Evolutionary conservation across 1,140 invertebrate genomes (phyloP).

Genomic region (Aradophagus sp.): DNA sequence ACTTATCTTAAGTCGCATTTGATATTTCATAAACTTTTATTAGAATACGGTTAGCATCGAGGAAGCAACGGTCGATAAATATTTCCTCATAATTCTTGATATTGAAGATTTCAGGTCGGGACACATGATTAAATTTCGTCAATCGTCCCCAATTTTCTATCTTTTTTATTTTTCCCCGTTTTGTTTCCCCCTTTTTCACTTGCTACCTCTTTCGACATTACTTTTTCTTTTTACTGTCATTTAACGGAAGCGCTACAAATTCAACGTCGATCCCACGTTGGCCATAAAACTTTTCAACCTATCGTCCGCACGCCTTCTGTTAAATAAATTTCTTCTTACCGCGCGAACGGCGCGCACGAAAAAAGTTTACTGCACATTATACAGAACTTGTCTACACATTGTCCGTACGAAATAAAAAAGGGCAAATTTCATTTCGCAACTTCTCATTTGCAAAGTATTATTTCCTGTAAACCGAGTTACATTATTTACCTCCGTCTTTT

Average conservation of each 20-base stretch:
- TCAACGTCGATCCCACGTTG: constrained; percentile 44
- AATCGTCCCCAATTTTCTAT: constrained; percentile 14
- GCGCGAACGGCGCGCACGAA: constrained; percentile 1
- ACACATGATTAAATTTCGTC: constrained; percentile 47
- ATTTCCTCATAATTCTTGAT: constrained; percentile 31
- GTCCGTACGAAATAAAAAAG: constrained; percentile 21
- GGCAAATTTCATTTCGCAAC: constrained; percentile 12
- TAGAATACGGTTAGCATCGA: constrained; percentile 49
- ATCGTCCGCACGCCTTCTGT: constrained; percentile 28
- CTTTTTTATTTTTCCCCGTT: background rate
- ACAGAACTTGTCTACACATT: constrained; percentile 31
- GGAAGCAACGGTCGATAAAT: constrained; percentile 39
- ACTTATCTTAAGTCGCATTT: constrained; percentile 50
- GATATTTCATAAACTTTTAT: constrained; percentile 56
- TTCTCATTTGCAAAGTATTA: constrained; percentile 43
- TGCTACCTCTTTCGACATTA: too few relatives aligned
- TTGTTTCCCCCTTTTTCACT: too few relatives aligned
- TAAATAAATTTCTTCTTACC: constrained; percentile 45
- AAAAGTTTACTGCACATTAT: constrained; percentile 33
- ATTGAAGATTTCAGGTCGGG: too few relatives aligned
- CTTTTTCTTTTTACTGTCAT: constrained; percentile 23
- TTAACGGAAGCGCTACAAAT: constrained; percentile 34
- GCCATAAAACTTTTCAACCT: constrained; percentile 47
- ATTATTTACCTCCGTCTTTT: constrained; percentile 32
- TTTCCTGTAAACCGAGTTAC: constrained; percentile 27